A percentile compares a stretch with the other conserved stretches of the same genome.
These are phyloP conservation scores for Ploceus nigricollis DNA, from an alignment of 2,113 vertebrate species.

Conservation along the genomic window DNA sequence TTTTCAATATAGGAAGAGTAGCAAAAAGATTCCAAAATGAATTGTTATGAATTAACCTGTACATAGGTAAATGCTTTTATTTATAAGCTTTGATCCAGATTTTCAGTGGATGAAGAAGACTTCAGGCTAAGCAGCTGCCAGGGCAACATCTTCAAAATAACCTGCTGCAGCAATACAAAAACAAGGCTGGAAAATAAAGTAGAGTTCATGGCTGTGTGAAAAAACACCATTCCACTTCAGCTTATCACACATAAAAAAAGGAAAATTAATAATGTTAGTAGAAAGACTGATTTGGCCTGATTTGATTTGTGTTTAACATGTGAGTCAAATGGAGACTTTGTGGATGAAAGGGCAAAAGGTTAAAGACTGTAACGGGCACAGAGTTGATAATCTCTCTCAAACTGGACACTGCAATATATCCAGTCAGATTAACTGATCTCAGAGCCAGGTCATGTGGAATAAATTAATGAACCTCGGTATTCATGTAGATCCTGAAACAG, in stretches of 20 bases:
- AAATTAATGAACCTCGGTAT: not conserved
- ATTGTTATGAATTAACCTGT: not conserved
- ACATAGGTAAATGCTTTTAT: not conserved
- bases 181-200: not conserved
- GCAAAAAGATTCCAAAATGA: not conserved
- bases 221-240: not conserved
- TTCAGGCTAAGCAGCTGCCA: not conserved
- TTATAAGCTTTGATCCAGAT: not conserved
- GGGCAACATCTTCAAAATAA: not conserved
- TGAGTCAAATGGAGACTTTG: not conserved
- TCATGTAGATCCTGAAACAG: not conserved
- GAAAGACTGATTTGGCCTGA: not conserved
- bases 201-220: not conserved
- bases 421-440: not conserved
- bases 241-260: not conserved
- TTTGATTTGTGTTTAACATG: not conserved
- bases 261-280: not conserved
- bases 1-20: not conserved
- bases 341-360: not conserved
- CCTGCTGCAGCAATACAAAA: not conserved
- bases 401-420: not conserved
- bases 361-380: not conserved
- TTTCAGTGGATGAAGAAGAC: not conserved
- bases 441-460: not conserved
- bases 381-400: not conserved